These are phyloP conservation scores for Leptodactylus fuscus DNA, from an alignment of 2,113 vertebrate species.

Conservation along the genomic window DNA sequence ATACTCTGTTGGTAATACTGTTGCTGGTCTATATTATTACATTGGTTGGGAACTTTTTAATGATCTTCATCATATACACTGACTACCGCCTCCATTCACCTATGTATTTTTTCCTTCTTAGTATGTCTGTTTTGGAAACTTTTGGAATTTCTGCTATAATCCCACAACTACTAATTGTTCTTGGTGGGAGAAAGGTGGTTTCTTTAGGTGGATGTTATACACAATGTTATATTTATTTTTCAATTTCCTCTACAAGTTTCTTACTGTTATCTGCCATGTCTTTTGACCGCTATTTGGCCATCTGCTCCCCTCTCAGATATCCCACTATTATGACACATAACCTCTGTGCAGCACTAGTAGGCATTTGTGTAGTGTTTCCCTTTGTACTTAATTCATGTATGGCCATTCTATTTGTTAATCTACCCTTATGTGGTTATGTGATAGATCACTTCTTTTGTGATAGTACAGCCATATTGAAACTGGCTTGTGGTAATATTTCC, in stretches of 20 bases:
- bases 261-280: constrained; percentile 66
- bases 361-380: constrained; percentile 56
- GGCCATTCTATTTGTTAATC: not conserved
- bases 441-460: constrained; percentile 69
- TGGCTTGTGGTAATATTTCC: constrained; percentile 59
- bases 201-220: constrained; percentile 58
- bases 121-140: constrained; percentile 63
- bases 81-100: constrained; percentile 62
- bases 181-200: constrained; percentile 55
- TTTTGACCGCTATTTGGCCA: constrained; percentile 67
- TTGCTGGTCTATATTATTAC: constrained; percentile 63
- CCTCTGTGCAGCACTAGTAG: constrained; percentile 62
- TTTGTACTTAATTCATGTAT: constrained; percentile 49
- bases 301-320: constrained; percentile 64
- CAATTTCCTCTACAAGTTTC: constrained; percentile 63
- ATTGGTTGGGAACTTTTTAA: constrained; percentile 63
- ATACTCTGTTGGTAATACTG: constrained; percentile 62
- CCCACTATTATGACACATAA: constrained; percentile 63
- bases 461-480: constrained; percentile 60
- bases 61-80: constrained; percentile 60
- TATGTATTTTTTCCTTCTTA: constrained; percentile 68
- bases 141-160: constrained; percentile 61
- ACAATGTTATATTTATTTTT: constrained; percentile 65
- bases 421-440: constrained; percentile 64
- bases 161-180: constrained; percentile 63